These are phyloP conservation scores for Hyperopisus bebe DNA, from an alignment of 2,113 vertebrate genomes.

Conservation along the genomic window DNA sequence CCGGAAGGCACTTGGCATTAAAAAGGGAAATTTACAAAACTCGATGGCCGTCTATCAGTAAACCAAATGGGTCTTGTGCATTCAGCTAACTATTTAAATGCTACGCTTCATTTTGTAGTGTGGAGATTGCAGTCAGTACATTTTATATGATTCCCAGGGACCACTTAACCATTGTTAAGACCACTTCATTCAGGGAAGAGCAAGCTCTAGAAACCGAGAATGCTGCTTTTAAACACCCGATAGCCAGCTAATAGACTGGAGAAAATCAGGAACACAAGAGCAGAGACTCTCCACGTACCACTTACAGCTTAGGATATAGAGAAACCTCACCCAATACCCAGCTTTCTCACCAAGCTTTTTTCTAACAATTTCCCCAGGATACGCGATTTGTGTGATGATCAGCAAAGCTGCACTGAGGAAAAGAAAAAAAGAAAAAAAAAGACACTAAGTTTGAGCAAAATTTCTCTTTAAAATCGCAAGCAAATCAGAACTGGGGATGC, in stretches of 20 bases:
- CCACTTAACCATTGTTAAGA: neutral
- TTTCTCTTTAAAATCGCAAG: neutral
- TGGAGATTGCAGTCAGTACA: neutral
- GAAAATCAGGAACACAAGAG: neutral
- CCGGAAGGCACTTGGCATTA: neutral
- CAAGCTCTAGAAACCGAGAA: neutral
- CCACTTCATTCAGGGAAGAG: neutral
- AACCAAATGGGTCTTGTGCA: neutral
- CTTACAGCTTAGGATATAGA: neutral
- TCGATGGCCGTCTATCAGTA: neutral
- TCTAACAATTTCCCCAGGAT: neutral
- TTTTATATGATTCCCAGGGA: neutral
- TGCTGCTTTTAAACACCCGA: constrained; percentile 1
- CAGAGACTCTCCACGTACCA: neutral
- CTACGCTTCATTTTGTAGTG: neutral
- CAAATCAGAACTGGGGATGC: neutral
- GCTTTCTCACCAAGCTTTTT: neutral
- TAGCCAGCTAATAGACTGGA: neutral
- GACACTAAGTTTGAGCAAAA: neutral
- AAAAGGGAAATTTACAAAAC: neutral
- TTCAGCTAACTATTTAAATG: neutral
- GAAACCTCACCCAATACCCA: neutral
- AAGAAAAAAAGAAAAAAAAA: neutral
- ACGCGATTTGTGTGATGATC: neutral
- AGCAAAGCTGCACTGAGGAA: neutral